phyloP scores from a whole-genome alignment of 1,140 invertebrate species.

The Limonius californicus region DNA sequence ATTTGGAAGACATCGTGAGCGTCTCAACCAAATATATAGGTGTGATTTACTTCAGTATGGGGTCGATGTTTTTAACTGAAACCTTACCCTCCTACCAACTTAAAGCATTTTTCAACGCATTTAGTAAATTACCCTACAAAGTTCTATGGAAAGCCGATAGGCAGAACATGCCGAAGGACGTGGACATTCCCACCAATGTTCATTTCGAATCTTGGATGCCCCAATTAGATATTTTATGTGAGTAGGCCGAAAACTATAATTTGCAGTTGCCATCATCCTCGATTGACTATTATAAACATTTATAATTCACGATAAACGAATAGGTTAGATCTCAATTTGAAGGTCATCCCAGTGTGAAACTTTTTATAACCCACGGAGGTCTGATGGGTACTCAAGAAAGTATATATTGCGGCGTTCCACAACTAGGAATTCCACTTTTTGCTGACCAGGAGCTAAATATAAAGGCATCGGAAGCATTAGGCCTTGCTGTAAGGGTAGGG shows the following conservation, averaged over 20 bases:
- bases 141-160: slow-evolving; percentile 65
- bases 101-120: slow-evolving; percentile 49
- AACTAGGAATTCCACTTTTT: slow-evolving; percentile 53
- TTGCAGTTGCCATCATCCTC: not conserved
- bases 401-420: slow-evolving; percentile 52
- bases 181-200: slow-evolving; percentile 53
- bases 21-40: slow-evolving; percentile 36
- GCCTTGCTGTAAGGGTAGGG: slow-evolving; percentile 41
- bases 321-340: not conserved
- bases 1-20: slow-evolving; percentile 36
- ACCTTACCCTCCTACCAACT: slow-evolving; percentile 42
- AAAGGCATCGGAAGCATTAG: slow-evolving; percentile 29
- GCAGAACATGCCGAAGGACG: slow-evolving; percentile 48
- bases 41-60: slow-evolving; percentile 49
- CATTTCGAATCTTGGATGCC: slow-evolving; percentile 62
- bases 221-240: slow-evolving; percentile 64
- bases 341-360: slow-evolving; percentile 47
- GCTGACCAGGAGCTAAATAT: slow-evolving; percentile 40
- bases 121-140: slow-evolving; percentile 54
- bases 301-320: not conserved
- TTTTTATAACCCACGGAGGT: slow-evolving; percentile 51
- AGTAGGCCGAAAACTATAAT: slow-evolving; percentile 26
- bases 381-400: slow-evolving; percentile 48
- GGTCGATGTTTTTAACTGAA: slow-evolving; percentile 45
- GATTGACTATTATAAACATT: too few relatives aligned